Base-by-base conservation (phyloP, 2,797 vertebrate species). In the Distichodus sexfasciatus region DNA sequence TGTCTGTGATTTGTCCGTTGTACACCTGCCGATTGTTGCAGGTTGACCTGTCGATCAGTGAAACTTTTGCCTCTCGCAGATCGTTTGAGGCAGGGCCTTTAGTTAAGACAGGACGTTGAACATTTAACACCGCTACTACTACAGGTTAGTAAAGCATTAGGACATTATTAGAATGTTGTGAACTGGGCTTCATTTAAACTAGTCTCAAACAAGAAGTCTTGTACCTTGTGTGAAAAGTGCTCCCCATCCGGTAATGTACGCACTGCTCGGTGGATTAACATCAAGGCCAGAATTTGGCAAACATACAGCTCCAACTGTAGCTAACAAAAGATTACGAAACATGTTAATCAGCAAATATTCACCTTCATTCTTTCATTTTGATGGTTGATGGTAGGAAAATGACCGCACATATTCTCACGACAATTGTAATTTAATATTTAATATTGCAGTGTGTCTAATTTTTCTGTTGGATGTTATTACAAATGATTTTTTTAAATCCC, bases 191-290 rank as follows among this genome's bases (percentile, higher is more conserved):
- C 7, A 40, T 14, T 40, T 3, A 7, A 38, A n/a, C 2, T n/a
- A 41, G 14, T 2, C 1, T 2, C 3, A 41, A 2, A 41, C 2
- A 6, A 46, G 46, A 21, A 14, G 19, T 28, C 17, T 53, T 29
- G 26, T 54, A 79, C 93, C 93, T 87, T 84, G 85, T 77, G 82
- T 87, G 0, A 4, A 0, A 21, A 87, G 51, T 28, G 91, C 53
- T 55, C 96, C 96, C 95, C 95, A 98, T 40, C 96, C 96, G 19
- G 94, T 93, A 77, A 95, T 90, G 90, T 93, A 96, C 72, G 91
- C 93, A 15, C 62, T 2, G 40, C 76, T 78, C 0, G 46, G 31
- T 0, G 84, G 55, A 12, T 81, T 41, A 53, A 96, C 81, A 58
- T 76, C 70, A 77, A 96, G 21, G 6, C 87, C 93, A 0, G 74